phyloP scores from a whole-genome alignment of 2,888 invertebrate genomes.

The Petrophora chlorosata region DNA sequence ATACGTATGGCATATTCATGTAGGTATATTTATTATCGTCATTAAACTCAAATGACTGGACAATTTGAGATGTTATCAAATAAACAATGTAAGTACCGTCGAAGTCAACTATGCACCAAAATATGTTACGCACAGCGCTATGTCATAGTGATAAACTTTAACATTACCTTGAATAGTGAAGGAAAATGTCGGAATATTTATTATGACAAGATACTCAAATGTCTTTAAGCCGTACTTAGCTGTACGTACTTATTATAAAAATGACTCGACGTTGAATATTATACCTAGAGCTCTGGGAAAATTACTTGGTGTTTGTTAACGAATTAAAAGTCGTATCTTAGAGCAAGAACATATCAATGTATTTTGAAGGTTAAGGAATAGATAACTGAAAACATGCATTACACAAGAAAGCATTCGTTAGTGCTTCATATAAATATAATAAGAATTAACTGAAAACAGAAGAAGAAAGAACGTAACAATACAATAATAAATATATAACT shows the following conservation, averaged over 20 bases:
- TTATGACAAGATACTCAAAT: slow-evolving; percentile 3
- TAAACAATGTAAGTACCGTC: slow-evolving; percentile 57
- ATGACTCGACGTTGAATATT: slow-evolving; percentile 26
- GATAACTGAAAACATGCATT: too few species aligned
- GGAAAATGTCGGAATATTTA: neutral
- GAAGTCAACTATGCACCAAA: slow-evolving; percentile 21
- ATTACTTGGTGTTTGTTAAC: slow-evolving; percentile 26
- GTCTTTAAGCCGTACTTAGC: neutral
- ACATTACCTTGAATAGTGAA: neutral
- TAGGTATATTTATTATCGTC: slow-evolving; percentile 31
- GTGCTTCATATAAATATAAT: too few species aligned
- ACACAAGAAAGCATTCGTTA: too few species aligned
- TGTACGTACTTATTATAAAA: slow-evolving; percentile 12
- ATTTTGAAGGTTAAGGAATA: too few species aligned
- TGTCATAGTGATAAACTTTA: slow-evolving; percentile 7
- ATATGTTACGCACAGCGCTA: neutral
- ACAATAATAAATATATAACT: too few species aligned
- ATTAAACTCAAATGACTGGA: slow-evolving; percentile 51
- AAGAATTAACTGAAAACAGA: too few species aligned
- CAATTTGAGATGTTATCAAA: slow-evolving; percentile 61
- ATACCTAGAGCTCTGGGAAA: slow-evolving; percentile 34
- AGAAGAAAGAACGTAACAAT: too few species aligned
- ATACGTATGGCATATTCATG: slow-evolving; percentile 11
- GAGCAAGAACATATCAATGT: too few species aligned
- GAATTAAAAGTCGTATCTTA: too few species aligned